Base-by-base conservation (phyloP, 2,797 vertebrate genomes). In the Adrianichthys oophorus region DNA sequence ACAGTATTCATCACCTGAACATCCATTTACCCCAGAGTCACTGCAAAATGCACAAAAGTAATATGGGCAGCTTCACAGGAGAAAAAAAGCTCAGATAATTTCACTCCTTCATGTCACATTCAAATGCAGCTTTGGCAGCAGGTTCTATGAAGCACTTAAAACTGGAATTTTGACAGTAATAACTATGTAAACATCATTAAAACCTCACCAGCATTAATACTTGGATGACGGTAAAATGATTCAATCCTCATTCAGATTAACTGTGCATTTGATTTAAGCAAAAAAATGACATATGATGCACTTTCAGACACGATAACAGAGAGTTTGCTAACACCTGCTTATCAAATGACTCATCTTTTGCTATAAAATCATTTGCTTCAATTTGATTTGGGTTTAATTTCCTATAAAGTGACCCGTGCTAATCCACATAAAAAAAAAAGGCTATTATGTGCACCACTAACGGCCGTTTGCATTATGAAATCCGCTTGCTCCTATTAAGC, bases 401-500 rank as follows among this genome's bases (percentile, higher is more conserved):
- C 78, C 76, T 80, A 70, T 60, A 70, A 81, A 67, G 71, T 78
- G 19, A 68, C 69, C 69, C 79, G 70, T 62, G 37, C 65, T 88
- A 88, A 88, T 87, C 87, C 82, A 78, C 75, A 67, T 78, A 70
- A 37, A 37, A 37, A 13, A 72, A 74, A 73, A 70, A 66, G 76
- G 71, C 74, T 62, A 59, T 80, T 65, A 53, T 68, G 64, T 79
- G 77, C 75, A 59, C 71, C 67, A 41, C 72, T 62, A 51, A 76
- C 60, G 74, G 76, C 62, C 79, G 80, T 68, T 80, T 83, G 78
- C 85, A 79, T 88, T 85, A 82, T 85, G 68, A 88, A 86, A 87
- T 88, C 83, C 80, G 72, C 83, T 87, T 86, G 85, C 46, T 77
- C 79, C 79, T 74, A 86, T 85, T 89, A 90, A 89, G 85, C 84